Evolutionary conservation across 1,140 invertebrate species (phyloP).

Genomic region (Trachymyrmex cornetzi): DNA sequence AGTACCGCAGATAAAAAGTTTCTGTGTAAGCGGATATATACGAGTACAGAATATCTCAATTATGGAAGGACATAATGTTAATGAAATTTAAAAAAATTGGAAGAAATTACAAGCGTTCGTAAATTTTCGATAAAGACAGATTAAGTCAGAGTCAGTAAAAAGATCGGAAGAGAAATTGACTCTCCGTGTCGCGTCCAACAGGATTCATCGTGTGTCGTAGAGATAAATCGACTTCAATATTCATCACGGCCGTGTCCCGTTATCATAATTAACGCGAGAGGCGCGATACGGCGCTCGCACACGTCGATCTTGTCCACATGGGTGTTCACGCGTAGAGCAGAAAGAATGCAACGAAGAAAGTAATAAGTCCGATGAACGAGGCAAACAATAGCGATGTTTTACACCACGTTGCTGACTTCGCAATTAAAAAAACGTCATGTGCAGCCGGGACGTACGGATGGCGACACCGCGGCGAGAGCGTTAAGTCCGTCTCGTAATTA

Average conservation of each 20-base stretch:
- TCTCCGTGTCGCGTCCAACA: neutral
- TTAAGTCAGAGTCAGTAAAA: neutral
- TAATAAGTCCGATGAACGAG: slow-evolving; percentile 52
- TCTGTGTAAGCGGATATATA: neutral
- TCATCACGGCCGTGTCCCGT: slow-evolving; percentile 62
- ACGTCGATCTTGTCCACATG: slow-evolving; percentile 63
- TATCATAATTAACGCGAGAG: slow-evolving; percentile 70
- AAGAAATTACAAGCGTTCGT: neutral
- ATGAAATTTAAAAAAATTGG: neutral
- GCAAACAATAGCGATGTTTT: slow-evolving; percentile 66
- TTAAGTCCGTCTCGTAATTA: slow-evolving; percentile 42
- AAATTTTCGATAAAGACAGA: neutral
- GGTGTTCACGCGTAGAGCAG: slow-evolving; percentile 51
- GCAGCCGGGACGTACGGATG: neutral
- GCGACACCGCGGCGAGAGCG: neutral
- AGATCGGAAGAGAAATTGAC: neutral
- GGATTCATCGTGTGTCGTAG: neutral
- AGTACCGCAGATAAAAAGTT: neutral
- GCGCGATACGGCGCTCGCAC: slow-evolving; percentile 47
- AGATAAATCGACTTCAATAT: slow-evolving; percentile 62
- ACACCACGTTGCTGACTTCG: slow-evolving; percentile 32
- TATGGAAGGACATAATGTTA: neutral
- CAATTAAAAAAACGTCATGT: slow-evolving; percentile 28
- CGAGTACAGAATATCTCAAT: neutral
- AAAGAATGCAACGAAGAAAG: slow-evolving; percentile 60